Conservation (phyloP, 2,888 invertebrate species). For the Nineta flava region DNA sequence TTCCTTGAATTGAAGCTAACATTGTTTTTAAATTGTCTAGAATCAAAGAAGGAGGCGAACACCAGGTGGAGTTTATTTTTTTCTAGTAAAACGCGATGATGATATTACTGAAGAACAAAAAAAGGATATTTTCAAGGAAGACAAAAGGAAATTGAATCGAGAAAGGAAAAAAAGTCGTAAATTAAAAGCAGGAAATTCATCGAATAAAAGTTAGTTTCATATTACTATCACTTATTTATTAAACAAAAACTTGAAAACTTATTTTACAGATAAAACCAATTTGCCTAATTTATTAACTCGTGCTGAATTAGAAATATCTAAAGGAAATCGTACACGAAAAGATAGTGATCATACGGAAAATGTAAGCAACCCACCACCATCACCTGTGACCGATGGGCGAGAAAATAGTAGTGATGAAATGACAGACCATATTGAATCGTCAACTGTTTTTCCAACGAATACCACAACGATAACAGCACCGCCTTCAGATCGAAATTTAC, state of each 20-base stretch:
- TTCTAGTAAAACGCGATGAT: constrained; percentile 57
- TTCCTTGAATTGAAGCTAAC: too few species aligned
- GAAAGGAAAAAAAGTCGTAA: not conserved
- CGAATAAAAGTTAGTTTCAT: constrained; percentile 1
- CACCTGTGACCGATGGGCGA: constrained; percentile 56
- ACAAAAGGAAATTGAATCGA: constrained; percentile 22
- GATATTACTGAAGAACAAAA: constrained; percentile 48
- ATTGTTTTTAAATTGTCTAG: constrained; percentile 25
- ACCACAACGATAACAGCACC: constrained; percentile 8
- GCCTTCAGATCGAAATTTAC: constrained; percentile 9
- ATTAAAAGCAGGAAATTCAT: not conserved
- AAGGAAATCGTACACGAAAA: constrained; percentile 22
- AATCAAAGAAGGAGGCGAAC: constrained; percentile 69
- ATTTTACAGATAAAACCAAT: constrained; percentile 24
- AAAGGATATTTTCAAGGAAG: constrained; percentile 47
- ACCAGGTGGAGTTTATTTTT: constrained; percentile 73
- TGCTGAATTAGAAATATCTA: constrained; percentile 34
- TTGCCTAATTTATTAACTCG: constrained; percentile 45
- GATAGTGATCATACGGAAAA: constrained; percentile 34
- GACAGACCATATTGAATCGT: constrained; percentile 6
- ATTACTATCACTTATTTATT: constrained; percentile 3
- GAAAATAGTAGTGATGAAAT: constrained; percentile 43
- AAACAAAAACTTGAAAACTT: too few species aligned
- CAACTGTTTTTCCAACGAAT: not conserved
- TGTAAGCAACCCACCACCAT: constrained; percentile 63